phyloP scores from a whole-genome alignment of 2,888 invertebrate species.

The Diarsia rubi region DNA sequence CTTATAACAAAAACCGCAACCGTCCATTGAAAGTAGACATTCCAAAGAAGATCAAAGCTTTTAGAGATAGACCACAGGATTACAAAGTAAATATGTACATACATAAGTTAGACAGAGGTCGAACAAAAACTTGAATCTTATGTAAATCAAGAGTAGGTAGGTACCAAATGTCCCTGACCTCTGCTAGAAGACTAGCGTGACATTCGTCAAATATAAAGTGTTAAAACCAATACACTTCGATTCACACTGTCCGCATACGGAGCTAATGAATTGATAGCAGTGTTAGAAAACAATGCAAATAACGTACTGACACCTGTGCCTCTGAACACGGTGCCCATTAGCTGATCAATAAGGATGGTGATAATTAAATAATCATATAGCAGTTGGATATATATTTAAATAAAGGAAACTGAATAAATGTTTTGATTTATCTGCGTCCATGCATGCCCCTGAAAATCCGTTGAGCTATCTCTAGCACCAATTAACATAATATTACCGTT shows the following conservation, averaged over 20 bases:
- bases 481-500: not conserved
- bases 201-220: conserved; percentile 78
- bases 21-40: not conserved
- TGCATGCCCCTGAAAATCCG: no score
- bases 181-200: conserved; percentile 74
- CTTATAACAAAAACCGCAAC: not conserved
- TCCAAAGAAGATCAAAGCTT: conserved; percentile 15
- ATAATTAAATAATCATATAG: conserved; percentile 46
- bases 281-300: conserved; percentile 64
- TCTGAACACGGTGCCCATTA: conserved; percentile 43
- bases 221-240: conserved; percentile 79
- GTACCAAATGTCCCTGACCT: conserved; percentile 76
- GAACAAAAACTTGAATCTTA: conserved; percentile 57
- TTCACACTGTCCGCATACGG: conserved; percentile 73
- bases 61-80: conserved; percentile 32
- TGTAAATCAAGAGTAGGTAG: conserved; percentile 55
- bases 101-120: conserved; percentile 48
- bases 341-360: conserved; percentile 40
- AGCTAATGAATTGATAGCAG: conserved; percentile 60
- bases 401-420: conserved; percentile 18
- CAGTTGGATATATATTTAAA: conserved; percentile 14
- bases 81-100: conserved; percentile 55
- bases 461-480: no score
- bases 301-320: conserved; percentile 56
- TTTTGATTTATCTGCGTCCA: not conserved